phyloP scores from a whole-genome alignment of 2,113 vertebrate species.

The Notarius quadriscutis region DNA sequence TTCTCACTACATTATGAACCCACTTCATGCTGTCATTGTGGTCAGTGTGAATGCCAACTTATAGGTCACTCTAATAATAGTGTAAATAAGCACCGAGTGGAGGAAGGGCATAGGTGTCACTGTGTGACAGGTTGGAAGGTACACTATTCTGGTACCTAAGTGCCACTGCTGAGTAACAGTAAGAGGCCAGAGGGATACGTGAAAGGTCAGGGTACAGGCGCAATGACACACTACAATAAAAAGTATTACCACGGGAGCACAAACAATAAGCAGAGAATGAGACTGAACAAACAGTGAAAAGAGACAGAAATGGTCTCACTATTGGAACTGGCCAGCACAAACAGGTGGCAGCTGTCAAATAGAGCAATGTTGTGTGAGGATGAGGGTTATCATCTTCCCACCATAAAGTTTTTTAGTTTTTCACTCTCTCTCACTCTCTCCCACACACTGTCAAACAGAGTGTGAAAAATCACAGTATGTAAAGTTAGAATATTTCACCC shows the following conservation, averaged over 20 bases:
- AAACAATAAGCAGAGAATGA: constrained; percentile 3
- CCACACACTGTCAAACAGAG: constrained; percentile 5
- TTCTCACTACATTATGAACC: constrained; percentile 5
- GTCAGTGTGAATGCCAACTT: constrained; percentile 19
- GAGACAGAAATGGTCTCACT: constrained; percentile 27
- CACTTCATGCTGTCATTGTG: not conserved
- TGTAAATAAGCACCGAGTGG: constrained; percentile 21
- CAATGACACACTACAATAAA: constrained; percentile 6
- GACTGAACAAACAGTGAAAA: not conserved
- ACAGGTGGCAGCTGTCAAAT: constrained; percentile 40
- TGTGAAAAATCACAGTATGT: not conserved
- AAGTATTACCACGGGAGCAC: constrained; percentile 7
- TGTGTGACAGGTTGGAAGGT: constrained; percentile 14
- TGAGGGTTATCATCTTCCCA: constrained; percentile 10
- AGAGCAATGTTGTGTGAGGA: constrained; percentile 20
- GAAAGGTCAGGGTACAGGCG: constrained; percentile 35
- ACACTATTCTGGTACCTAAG: constrained; percentile 6
- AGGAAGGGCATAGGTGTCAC: constrained; percentile 20
- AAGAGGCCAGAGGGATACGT: constrained; percentile 2
- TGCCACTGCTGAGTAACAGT: constrained; percentile 29
- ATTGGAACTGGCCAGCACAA: constrained; percentile 23
- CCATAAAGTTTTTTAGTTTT: constrained; percentile 7
- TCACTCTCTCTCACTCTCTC: not conserved
- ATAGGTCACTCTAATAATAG: constrained; percentile 45
- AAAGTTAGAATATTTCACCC: not conserved